A percentile compares a stretch with the other conserved stretches of the same genome.
Evolutionary conservation across 64 coral and sea anemone species (phyloP).

Genomic region (Hydrozoanthus tunicans): DNA sequence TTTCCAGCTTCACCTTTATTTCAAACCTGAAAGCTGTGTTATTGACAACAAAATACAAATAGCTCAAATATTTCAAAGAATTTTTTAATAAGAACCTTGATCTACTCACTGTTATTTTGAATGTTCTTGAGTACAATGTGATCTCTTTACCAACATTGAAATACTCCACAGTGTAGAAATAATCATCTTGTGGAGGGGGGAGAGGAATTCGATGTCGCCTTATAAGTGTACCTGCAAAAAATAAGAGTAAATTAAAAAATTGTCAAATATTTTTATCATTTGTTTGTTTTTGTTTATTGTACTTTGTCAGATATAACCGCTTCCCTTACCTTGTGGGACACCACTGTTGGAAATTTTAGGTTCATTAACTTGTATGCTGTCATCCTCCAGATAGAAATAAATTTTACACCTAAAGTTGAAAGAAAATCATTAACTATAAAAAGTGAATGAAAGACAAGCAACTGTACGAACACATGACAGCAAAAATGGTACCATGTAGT

Average conservation of each 20-base stretch:
- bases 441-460: neutral
- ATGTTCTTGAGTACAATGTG: slow-evolving; percentile 85
- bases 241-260: neutral
- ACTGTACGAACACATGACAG: neutral
- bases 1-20: no score
- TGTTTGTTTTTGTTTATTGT: no score
- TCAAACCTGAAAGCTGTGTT: no score
- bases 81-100: neutral
- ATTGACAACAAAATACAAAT: neutral
- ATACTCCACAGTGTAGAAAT: slow-evolving; percentile 98
- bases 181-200: slow-evolving; percentile 89
- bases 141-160: slow-evolving; percentile 99
- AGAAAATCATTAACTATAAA: neutral
- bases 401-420: slow-evolving; percentile 90
- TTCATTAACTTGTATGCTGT: slow-evolving; percentile 97
- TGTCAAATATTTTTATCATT: neutral
- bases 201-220: slow-evolving; percentile 93
- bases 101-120: slow-evolving; percentile 93
- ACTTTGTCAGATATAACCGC: no score
- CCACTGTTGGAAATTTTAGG: slow-evolving; percentile 99
- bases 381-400: slow-evolving; percentile 98
- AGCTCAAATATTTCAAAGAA: neutral
- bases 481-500: no score
- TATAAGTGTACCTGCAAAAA: slow-evolving; percentile 82
- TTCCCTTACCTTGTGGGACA: slow-evolving; percentile 85